Evolutionary conservation across 2,888 invertebrate species (phyloP).

Genomic region (Agrochola lychnidis): DNA sequence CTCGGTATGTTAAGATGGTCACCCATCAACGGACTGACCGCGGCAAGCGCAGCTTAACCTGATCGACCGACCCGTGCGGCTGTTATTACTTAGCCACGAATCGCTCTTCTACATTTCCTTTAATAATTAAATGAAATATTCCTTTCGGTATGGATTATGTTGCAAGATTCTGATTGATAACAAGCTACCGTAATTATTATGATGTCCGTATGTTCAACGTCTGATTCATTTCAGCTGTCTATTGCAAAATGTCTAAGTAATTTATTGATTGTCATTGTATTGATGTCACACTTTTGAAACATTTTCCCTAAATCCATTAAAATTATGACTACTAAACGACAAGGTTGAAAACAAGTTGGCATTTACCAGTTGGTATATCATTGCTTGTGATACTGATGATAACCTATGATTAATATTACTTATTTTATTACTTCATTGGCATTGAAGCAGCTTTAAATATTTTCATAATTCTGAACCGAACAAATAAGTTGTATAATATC

Average conservation of each 20-base stretch:
- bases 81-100: too few relatives aligned
- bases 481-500: not conserved
- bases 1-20: too few relatives aligned
- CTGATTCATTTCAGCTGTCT: not conserved
- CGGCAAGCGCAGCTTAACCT: too few relatives aligned
- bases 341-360: slow-evolving; percentile 1
- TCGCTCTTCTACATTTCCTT: not conserved
- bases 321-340: not conserved
- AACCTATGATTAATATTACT: not conserved
- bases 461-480: not conserved
- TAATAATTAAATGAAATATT: not conserved
- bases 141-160: not conserved
- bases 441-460: not conserved
- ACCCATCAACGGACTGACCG: too few relatives aligned
- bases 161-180: not conserved
- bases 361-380: not conserved
- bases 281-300: not conserved
- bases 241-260: not conserved
- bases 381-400: not conserved
- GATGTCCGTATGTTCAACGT: not conserved
- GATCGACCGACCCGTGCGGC: too few relatives aligned
- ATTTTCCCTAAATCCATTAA: slow-evolving; percentile 1
- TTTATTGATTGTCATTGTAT: too few relatives aligned
- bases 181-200: not conserved
- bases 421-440: not conserved